Evolutionary conservation across 2,888 invertebrate species (phyloP), one percentile per base, ranked within the genome.

Genomic region (Diarsia mendica): DNA sequence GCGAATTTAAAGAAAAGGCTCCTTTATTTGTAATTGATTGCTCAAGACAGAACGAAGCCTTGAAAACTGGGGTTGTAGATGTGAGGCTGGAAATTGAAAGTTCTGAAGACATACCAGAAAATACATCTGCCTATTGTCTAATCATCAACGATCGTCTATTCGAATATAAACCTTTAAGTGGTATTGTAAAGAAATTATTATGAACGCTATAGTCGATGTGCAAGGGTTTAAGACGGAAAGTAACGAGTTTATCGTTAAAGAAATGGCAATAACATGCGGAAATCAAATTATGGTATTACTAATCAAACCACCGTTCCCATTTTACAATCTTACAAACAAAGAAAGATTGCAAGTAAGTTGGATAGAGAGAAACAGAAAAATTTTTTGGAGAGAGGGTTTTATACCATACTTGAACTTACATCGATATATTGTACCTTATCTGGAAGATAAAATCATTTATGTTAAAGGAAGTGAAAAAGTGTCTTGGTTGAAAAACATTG

Each of bases 11-110:
- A 58, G 55, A 58, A 23, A 58, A 39, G 46, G 44, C 23, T 46
- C 46, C 46, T 64, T 64, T 64, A 64, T 64, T 64, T 64, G 44
- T 44, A 64, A 61, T 61, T 61, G 28, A 61, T 61, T 64, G 64
- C 64, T 64, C 64, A 64, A 64, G 64, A 46, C 44, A 64, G 23
- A 64, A 64, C 44, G 33, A 33, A 39, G 33, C 61, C 39, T 61
- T 61, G 33, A 61, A 61, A 39, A 39, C 39, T 2, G 33, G 33
- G 11, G 61, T 20, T 39, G 39, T 61, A 61, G 61, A 61, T 61
- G 23, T 58, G n/a, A 58, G 55, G 15, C 55, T 58, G 8, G 55
- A 55, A 55, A 55, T 55, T 23, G 55, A 61, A 61, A 61, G 61
- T 61, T 61, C 33, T 18, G 60, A 60, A 60, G 60, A 60, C 18